Evolutionary conservation across 1,140 invertebrate species (phyloP), one percentile per base, ranked within the genome.

Genomic region (Musca domestica): DNA sequence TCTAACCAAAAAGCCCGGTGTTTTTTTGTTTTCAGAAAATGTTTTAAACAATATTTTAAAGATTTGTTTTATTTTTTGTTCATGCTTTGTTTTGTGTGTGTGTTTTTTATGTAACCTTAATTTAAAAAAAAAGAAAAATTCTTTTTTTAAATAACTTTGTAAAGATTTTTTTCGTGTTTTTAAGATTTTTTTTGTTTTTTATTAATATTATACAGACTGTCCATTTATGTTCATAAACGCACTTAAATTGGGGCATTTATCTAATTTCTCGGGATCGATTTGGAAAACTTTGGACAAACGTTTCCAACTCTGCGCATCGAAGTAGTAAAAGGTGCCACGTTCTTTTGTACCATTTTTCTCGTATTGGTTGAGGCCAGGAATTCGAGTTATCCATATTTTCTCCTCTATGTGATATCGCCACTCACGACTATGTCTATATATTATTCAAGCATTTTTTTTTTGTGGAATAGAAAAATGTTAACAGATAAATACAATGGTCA

Each of bases 391-490:
- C 98, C 98, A 99, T 73, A 98, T 93, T 83, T 96, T 94, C 83
- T 99, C 96, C 79, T 98, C 96, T 86, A 94, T 98, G 83, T 99
- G 97, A 87, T 96, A 99, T 84, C 98, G 88, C 98, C 98, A 99
- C 78, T 99, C 97, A 82, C 97, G 89, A 83, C 89, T 94, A 82
- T 98, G 98, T 83, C 96, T 93, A 74, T 10, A n/a, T n/a, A n/a
- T n/a, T n/a, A n/a, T n/a, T n/a, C n/a, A n/a, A n/a, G n/a, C n/a
- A n/a, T n/a, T n/a, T n/a, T n/a, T n/a, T n/a, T n/a, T n/a, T n/a
- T n/a, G n/a, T n/a, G n/a, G n/a, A 78, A 77, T 46, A 41, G 6
- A 47, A 56, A 54, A 64, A 49, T 19, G 48, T 41, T 41, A 41
- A 7, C 6, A 48, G 17, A 15, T 48, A 3, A 48, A 48, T 2